phyloP scores from a whole-genome alignment of 1,140 invertebrate species.

The Cotesia vestalis region DNA sequence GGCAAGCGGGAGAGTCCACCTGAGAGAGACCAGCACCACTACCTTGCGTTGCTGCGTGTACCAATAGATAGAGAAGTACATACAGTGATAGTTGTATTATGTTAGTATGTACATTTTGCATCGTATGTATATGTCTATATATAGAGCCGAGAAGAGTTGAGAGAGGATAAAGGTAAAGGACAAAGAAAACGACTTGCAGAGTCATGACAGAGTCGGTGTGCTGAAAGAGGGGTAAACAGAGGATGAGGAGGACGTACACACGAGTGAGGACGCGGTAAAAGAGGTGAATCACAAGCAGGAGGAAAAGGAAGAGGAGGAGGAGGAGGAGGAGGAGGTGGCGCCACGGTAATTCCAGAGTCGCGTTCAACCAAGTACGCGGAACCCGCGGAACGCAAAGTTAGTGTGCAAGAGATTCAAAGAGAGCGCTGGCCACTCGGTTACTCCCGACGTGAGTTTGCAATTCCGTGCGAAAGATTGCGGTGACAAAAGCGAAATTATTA shows the following conservation, averaged over 20 bases:
- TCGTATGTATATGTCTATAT: too few relatives aligned
- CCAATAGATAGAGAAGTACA: neutral
- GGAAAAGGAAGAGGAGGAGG: constrained; percentile 39
- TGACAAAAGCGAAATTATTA: neutral
- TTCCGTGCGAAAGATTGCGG: too few relatives aligned
- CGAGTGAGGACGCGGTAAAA: constrained; percentile 31
- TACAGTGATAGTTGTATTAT: neutral
- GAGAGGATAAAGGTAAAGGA: constrained; percentile 39
- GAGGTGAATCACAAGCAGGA: constrained; percentile 47
- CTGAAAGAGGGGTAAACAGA: constrained; percentile 39
- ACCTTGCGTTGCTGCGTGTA: too few relatives aligned
- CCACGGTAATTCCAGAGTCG: constrained; percentile 63
- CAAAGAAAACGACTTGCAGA: constrained; percentile 31
- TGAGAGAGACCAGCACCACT: constrained; percentile 10
- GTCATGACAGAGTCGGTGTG: constrained; percentile 37
- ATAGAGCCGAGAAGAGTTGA: constrained; percentile 25
- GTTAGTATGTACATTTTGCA: too few relatives aligned
- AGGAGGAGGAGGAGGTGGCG: constrained; percentile 58
- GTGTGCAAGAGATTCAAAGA: constrained; percentile 52
- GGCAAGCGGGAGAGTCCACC: constrained; percentile 41
- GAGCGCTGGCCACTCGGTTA: constrained; percentile 19
- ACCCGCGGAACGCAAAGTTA: constrained; percentile 52
- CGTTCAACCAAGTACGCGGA: constrained; percentile 62
- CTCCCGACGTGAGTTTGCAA: neutral
- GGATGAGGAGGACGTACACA: constrained; percentile 22